Evolutionary conservation across 2,797 vertebrate species (phyloP).

Genomic region (Pangasius djambal): DNA sequence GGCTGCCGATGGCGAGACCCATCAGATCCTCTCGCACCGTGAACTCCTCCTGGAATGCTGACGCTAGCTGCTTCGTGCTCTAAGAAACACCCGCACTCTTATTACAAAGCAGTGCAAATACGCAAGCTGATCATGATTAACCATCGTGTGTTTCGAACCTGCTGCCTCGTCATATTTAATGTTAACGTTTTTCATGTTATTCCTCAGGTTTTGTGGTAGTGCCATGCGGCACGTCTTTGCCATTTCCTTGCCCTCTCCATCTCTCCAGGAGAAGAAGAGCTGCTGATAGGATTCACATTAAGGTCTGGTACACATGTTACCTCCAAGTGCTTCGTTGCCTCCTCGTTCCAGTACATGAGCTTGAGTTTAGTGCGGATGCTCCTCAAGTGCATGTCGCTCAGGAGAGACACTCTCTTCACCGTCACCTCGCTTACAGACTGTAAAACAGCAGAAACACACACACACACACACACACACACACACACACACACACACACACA

Average conservation of each 20-base stretch:
- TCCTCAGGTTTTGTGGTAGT: neutral
- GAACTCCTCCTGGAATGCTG: conserved; percentile 97
- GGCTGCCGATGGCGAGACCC: conserved; percentile 97
- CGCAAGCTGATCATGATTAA: neutral
- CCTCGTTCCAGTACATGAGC: conserved; percentile 98
- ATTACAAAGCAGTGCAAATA: neutral
- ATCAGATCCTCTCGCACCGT: conserved; percentile 92
- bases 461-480: neutral
- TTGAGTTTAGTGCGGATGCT: conserved; percentile 97
- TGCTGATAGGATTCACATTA: neutral
- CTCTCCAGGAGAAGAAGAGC: neutral
- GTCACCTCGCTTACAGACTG: conserved; percentile 93
- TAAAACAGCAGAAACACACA: conserved; percentile 29
- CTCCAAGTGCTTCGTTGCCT: conserved; percentile 98
- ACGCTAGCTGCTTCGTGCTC: conserved; percentile 96
- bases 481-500: neutral
- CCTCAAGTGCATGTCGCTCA: conserved; percentile 98
- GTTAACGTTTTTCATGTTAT: no score
- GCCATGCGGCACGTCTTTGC: neutral
- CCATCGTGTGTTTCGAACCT: neutral
- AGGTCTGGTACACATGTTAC: conserved; percentile 70
- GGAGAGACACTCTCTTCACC: conserved; percentile 92
- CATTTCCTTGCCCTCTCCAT: neutral
- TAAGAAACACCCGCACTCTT: conserved; percentile 56
- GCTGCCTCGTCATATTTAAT: neutral